Evolutionary conservation across 23 tunicate species (phyloP).

Genomic region (Diplosoma virens): DNA sequence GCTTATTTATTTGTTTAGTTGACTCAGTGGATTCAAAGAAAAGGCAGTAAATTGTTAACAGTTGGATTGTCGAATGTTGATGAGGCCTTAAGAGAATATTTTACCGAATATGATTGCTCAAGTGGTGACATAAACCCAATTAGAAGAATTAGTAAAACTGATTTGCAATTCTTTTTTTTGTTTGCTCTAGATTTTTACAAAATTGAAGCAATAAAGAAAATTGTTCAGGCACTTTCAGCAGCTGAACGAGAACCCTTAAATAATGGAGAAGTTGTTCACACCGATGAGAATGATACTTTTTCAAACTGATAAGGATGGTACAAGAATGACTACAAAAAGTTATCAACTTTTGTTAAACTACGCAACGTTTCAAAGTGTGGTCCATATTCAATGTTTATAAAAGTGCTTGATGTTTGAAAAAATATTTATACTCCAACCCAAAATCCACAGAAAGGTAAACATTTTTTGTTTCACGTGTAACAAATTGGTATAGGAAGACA

Average conservation of each 20-base stretch:
- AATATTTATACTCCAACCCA: conserved; percentile 47
- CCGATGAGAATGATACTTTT: conserved; percentile 60
- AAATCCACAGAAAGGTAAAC: conserved; percentile 74
- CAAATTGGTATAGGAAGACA: conserved; percentile 87
- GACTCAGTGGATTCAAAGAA: conserved; percentile 59
- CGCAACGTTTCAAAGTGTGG: conserved; percentile 67
- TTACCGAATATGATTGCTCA: conserved; percentile 89
- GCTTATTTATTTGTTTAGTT: too few species aligned
- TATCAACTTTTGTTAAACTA: conserved; percentile 63
- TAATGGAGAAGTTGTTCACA: too few species aligned
- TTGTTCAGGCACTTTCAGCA: conserved; percentile 78
- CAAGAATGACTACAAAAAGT: conserved; percentile 93
- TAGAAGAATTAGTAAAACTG: conserved; percentile 86
- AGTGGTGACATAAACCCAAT: conserved; percentile 95
- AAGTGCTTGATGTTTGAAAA: conserved; percentile 63
- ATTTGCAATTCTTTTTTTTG: conserved; percentile 53
- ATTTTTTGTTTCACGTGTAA: conserved; percentile 57
- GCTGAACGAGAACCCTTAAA: conserved; percentile 85
- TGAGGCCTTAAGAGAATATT: conserved; percentile 78
- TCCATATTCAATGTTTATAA: conserved; percentile 74
- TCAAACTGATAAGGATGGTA: conserved; percentile 83
- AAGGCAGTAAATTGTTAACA: conserved; percentile 63
- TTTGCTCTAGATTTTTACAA: conserved; percentile 44
- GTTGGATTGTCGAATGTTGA: conserved; percentile 90
- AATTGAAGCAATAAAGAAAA: conserved; percentile 46